phyloP scores from a whole-genome alignment of 2,888 invertebrate genomes.

The Micoletzkya japonica region DNA sequence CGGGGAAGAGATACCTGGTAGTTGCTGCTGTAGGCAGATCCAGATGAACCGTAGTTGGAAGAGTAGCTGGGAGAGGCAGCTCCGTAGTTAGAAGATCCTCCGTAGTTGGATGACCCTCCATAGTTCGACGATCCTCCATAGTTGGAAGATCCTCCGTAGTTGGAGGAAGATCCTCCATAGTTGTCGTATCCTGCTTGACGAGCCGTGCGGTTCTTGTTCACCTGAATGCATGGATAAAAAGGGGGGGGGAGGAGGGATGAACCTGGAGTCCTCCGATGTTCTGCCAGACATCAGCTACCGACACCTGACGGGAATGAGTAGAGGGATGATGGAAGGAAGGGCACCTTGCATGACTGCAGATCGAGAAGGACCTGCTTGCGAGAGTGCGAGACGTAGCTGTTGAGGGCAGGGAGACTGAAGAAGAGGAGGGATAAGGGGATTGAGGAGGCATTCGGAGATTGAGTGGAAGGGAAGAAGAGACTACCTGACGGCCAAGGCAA shows the following conservation, averaged over 20 bases:
- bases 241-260: background rate
- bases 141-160: background rate
- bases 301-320: background rate
- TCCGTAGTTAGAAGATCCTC: conserved; percentile 10
- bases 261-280: conserved; percentile 5
- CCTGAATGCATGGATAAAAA: background rate
- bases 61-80: background rate
- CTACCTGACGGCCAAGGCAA: conserved; percentile 23
- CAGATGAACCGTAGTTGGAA: conserved; percentile 4
- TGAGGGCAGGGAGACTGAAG: conserved; percentile 14
- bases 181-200: conserved; percentile 30
- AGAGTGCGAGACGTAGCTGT: background rate
- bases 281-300: background rate
- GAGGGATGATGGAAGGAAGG: background rate
- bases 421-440: no score
- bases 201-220: conserved; percentile 31
- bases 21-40: conserved; percentile 20
- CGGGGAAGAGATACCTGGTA: conserved; percentile 1
- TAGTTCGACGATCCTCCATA: background rate
- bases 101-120: conserved; percentile 12
- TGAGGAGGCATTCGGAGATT: no score
- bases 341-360: conserved; percentile 7
- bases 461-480: no score
- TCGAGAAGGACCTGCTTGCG: background rate
- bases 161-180: conserved; percentile 4